Evolutionary conservation across 1,140 invertebrate genomes (phyloP).

Genomic region (Drosophila burlai): DNA sequence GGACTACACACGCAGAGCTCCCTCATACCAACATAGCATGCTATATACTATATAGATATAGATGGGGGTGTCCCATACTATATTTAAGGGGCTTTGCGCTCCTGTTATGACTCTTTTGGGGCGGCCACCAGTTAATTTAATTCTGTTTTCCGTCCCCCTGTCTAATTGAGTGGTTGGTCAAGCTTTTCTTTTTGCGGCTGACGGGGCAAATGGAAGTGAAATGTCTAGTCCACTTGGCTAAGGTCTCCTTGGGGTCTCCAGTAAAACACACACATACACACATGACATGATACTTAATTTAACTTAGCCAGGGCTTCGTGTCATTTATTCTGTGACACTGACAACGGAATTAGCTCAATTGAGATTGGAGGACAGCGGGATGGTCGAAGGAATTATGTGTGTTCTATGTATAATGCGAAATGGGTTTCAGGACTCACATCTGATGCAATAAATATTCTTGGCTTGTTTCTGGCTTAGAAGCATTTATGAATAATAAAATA

Average conservation of each 20-base stretch:
- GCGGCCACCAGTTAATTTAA: slow-evolving; percentile 73
- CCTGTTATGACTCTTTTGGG: slow-evolving; percentile 73
- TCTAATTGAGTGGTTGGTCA: slow-evolving; percentile 74
- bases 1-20: slow-evolving; percentile 19
- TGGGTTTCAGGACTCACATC: neutral
- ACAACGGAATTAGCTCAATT: slow-evolving; percentile 40
- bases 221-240: slow-evolving; percentile 39
- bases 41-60: neutral
- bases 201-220: slow-evolving; percentile 56
- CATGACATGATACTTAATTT: slow-evolving; percentile 53
- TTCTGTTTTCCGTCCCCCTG: slow-evolving; percentile 54
- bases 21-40: neutral
- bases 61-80: neutral
- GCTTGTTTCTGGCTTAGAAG: neutral
- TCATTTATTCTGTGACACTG: slow-evolving; percentile 46
- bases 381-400: slow-evolving; percentile 20
- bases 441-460: slow-evolving; percentile 12
- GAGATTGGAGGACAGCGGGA: slow-evolving; percentile 21
- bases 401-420: slow-evolving; percentile 4
- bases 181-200: slow-evolving; percentile 27
- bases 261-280: slow-evolving; percentile 13
- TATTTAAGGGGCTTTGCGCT: slow-evolving; percentile 10
- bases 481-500: slow-evolving; percentile 3
- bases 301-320: slow-evolving; percentile 17
- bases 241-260: slow-evolving; percentile 16